Percentiles rank a stretch among this genome's conserved stretches.
Conservation (phyloP, 2,113 vertebrate species). For the Vicugna pacos region DNA sequence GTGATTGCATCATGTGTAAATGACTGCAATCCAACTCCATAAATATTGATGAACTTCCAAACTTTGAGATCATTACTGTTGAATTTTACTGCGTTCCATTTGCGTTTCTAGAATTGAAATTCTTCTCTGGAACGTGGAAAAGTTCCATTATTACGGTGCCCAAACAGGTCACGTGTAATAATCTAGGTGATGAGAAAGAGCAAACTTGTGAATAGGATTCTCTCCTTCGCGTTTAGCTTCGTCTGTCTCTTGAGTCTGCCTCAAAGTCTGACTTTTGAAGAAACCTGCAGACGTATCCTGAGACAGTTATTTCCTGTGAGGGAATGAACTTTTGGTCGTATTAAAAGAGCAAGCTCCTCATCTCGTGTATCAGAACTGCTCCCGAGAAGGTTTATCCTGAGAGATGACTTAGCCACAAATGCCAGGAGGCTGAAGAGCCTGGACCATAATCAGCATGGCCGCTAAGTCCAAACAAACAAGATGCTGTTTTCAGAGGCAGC, state of each 20-base stretch:
- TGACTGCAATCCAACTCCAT: conserved; percentile 39
- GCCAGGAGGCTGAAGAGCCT: accelerated
- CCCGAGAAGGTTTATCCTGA: not conserved
- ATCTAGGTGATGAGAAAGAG: not conserved
- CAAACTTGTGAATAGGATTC: not conserved
- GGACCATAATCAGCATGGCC: accelerated
- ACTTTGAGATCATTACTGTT: not conserved
- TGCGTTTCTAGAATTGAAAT: not conserved
- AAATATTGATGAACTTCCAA: conserved; percentile 50
- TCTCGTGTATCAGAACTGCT: not conserved
- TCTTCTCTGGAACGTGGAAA: not conserved
- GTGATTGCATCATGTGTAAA: conserved; percentile 38
- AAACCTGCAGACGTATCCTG: accelerated
- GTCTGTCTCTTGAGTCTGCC: too few relatives aligned
- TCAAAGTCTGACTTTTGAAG: not conserved
- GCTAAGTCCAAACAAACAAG: accelerated
- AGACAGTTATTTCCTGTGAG: not conserved
- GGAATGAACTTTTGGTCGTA: not conserved
- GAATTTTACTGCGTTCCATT: not conserved
- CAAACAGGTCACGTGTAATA: not conserved
- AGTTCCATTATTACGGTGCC: not conserved
- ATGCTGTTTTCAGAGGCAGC: not conserved
- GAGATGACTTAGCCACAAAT: accelerated
- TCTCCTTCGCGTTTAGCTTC: too few relatives aligned
- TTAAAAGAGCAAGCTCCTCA: not conserved